These are phyloP conservation scores for Poicephalus gulielmi DNA, from an alignment of 2,113 vertebrate species.

Conservation along the genomic window DNA sequence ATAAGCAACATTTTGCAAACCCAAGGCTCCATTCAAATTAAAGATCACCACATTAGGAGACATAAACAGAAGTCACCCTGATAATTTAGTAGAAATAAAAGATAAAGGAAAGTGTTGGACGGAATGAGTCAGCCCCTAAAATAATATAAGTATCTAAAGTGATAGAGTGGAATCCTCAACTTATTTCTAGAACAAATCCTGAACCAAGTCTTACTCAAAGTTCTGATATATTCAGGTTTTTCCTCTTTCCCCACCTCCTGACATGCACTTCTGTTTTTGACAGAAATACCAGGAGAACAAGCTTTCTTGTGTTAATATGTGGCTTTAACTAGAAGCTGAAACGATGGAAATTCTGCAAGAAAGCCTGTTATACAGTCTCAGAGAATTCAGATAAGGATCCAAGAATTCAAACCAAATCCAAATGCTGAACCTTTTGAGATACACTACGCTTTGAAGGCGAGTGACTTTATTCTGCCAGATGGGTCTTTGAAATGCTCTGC, in stretches of 20 bases:
- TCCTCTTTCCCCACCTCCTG: neutral
- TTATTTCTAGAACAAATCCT: neutral
- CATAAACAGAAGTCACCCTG: neutral
- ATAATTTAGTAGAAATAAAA: neutral
- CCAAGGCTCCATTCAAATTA: neutral
- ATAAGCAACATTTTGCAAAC: neutral
- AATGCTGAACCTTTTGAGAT: conserved; percentile 55
- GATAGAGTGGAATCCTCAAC: neutral
- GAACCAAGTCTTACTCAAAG: neutral
- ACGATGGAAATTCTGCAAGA: neutral
- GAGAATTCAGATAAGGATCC: conserved; percentile 47
- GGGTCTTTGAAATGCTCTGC: conserved; percentile 57
- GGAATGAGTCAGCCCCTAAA: neutral
- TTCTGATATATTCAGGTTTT: neutral
- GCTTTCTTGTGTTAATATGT: neutral
- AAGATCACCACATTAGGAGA: neutral
- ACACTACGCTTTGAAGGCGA: conserved; percentile 5
- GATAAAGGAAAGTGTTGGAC: neutral
- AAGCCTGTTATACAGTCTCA: conserved; percentile 3
- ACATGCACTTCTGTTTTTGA: neutral
- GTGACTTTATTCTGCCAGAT: conserved; percentile 61
- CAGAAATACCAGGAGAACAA: neutral
- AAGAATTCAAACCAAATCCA: conserved; percentile 60
- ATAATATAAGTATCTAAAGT: neutral
- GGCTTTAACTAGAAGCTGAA: conserved; percentile 24